These are phyloP conservation scores for Pseudoips prasinana DNA, from an alignment of 2,888 invertebrate species.

Conservation along the genomic window DNA sequence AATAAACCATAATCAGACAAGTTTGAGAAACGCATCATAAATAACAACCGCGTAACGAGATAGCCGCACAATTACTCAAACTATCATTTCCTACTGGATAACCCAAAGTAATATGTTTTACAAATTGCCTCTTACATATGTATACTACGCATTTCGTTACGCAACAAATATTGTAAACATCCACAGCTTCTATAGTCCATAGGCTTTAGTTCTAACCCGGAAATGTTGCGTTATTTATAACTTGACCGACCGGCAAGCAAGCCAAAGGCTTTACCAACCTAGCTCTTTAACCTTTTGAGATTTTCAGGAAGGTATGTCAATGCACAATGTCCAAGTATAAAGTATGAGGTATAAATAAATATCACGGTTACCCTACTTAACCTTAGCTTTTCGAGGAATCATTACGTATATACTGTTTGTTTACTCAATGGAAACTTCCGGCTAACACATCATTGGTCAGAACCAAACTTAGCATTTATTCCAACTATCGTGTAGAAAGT, in stretches of 20 bases:
- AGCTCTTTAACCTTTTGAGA: slow-evolving; percentile 49
- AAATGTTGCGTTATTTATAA: slow-evolving; percentile 54
- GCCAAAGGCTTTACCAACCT: slow-evolving; percentile 32
- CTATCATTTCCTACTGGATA: slow-evolving; percentile 14
- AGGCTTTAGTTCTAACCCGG: slow-evolving; percentile 37
- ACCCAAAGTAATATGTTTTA: slow-evolving; percentile 15
- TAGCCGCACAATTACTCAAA: slow-evolving; percentile 13
- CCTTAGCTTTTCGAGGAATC: too few relatives aligned
- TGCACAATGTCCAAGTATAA: too few relatives aligned
- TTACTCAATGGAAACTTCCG: too few relatives aligned
- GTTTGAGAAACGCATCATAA: neutral
- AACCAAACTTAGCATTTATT: too few relatives aligned
- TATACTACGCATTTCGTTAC: slow-evolving; percentile 29
- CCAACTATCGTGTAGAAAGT: too few relatives aligned
- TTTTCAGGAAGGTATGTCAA: slow-evolving; percentile 19
- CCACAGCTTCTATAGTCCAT: slow-evolving; percentile 34
- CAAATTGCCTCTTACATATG: slow-evolving; percentile 18
- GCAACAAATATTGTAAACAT: slow-evolving; percentile 50
- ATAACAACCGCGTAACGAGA: neutral
- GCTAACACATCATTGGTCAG: too few relatives aligned
- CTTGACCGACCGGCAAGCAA: slow-evolving; percentile 43
- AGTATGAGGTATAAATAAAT: too few relatives aligned
- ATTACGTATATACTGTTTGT: too few relatives aligned
- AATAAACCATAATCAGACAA: neutral
- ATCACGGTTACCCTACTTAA: too few relatives aligned